These are phyloP conservation scores for Mylabris phalerata DNA, from an alignment of 1,140 invertebrate species.

Conservation along the genomic window DNA sequence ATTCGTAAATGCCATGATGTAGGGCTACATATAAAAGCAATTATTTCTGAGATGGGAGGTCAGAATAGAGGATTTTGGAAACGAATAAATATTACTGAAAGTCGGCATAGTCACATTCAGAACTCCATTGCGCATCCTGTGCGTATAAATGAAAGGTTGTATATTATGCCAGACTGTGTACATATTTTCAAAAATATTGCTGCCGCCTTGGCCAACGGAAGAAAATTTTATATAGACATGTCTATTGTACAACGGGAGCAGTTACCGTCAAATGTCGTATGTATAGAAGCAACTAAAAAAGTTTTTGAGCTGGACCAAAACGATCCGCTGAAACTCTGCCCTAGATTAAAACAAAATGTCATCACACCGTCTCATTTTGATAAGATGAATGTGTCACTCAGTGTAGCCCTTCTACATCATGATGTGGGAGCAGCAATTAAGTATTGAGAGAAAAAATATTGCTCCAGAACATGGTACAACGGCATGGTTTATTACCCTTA, in stretches of 20 bases:
- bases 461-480: constrained; percentile 1
- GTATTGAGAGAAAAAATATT: not conserved
- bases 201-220: not conserved
- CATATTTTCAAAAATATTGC: constrained; percentile 4
- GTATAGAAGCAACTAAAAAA: not conserved
- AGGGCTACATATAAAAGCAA: not conserved
- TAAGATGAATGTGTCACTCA: constrained; percentile 7
- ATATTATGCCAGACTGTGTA: not conserved
- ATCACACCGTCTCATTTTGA: not conserved
- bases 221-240: not conserved
- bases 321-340: not conserved
- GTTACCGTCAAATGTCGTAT: not conserved
- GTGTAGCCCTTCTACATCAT: not conserved
- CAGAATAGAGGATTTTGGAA: constrained; percentile 5
- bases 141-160: not conserved
- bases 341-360: constrained; percentile 4
- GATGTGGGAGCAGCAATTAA: constrained; percentile 3
- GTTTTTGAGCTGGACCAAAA: constrained; percentile 1
- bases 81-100: not conserved
- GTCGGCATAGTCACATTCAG: not conserved
- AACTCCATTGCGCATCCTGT: constrained; percentile 2
- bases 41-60: constrained; percentile 2
- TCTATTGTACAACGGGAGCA: not conserved
- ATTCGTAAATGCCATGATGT: not conserved
- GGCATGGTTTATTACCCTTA: constrained; percentile 1